Percentiles rank a stretch among this genome's conserved stretches.
These are phyloP conservation scores for Drosophila trapezifrons DNA, from an alignment of 1,140 invertebrate species.

Conservation along the genomic window DNA sequence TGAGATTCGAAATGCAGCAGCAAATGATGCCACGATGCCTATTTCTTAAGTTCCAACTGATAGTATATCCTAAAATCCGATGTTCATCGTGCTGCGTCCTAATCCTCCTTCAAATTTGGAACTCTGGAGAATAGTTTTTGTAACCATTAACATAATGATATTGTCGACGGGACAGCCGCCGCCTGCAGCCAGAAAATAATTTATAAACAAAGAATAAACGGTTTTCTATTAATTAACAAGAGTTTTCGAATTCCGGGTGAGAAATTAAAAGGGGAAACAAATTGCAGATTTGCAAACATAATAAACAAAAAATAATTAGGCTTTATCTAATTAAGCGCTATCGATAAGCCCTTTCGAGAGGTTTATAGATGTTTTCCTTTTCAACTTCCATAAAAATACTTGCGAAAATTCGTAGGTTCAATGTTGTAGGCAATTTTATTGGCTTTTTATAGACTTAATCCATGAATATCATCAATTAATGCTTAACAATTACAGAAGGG, in stretches of 20 bases:
- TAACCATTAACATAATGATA: slow-evolving; percentile 41
- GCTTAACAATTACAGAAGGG: slow-evolving; percentile 51
- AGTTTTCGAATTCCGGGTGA: background rate
- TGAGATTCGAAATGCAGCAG: slow-evolving; percentile 60
- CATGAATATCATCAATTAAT: slow-evolving; percentile 47
- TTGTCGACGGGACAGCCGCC: slow-evolving; percentile 47
- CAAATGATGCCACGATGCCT: slow-evolving; percentile 45
- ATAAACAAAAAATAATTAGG: background rate
- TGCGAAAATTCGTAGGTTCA: background rate
- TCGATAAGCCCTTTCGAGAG: too few species aligned
- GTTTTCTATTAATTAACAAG: slow-evolving; percentile 61
- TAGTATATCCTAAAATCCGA: slow-evolving; percentile 52
- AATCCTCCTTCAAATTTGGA: slow-evolving; percentile 48
- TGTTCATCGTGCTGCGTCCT: slow-evolving; percentile 52
- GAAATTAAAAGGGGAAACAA: too few species aligned
- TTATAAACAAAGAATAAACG: slow-evolving; percentile 63
- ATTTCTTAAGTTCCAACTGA: slow-evolving; percentile 70
- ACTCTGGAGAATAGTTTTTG: slow-evolving; percentile 56
- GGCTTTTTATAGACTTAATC: slow-evolving; percentile 48
- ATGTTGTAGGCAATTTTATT: slow-evolving; percentile 58
- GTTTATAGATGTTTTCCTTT: too few species aligned
- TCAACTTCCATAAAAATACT: background rate
- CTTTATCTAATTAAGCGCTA: background rate
- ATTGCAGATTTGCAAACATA: background rate
- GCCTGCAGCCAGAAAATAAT: slow-evolving; percentile 64